phyloP scores from a whole-genome alignment of 2,888 invertebrate genomes.

The Parasteatoda lunata region DNA sequence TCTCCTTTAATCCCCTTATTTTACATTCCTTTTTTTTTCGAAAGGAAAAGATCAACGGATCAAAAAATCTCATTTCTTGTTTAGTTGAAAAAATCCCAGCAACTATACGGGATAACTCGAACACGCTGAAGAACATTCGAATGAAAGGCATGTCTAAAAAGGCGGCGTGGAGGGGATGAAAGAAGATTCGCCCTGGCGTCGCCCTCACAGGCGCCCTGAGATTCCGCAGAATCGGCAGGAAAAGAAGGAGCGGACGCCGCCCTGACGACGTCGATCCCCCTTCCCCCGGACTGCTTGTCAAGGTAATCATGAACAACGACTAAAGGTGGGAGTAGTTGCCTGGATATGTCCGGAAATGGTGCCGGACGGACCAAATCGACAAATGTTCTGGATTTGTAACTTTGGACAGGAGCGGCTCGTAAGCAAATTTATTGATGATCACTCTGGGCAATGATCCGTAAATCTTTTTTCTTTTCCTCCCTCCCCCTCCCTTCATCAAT shows the following conservation, averaged over 20 bases:
- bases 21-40: background rate
- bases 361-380: slow-evolving; percentile 42
- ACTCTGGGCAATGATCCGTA: background rate
- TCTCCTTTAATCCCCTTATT: background rate
- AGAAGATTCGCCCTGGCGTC: slow-evolving; percentile 14
- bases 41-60: background rate
- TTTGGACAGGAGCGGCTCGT: slow-evolving; percentile 4
- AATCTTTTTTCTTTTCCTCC: background rate
- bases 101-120: background rate
- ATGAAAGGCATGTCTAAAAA: background rate
- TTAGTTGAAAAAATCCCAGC: background rate
- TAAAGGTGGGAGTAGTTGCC: slow-evolving; percentile 1
- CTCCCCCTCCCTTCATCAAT: too few species aligned
- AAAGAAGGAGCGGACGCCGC: slow-evolving; percentile 29
- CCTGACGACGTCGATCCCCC: slow-evolving; percentile 26
- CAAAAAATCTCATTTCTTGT: background rate
- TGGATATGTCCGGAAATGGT: slow-evolving; percentile 16
- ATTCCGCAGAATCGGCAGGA: slow-evolving; percentile 52
- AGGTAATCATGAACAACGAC: slow-evolving; percentile 47
- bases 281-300: slow-evolving; percentile 1
- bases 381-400: slow-evolving; percentile 47
- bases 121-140: background rate
- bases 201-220: slow-evolving; percentile 34
- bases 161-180: slow-evolving; percentile 1
- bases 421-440: slow-evolving; percentile 7